Conservation (phyloP, 2,113 vertebrate species). For the Cepphus grylle region DNA sequence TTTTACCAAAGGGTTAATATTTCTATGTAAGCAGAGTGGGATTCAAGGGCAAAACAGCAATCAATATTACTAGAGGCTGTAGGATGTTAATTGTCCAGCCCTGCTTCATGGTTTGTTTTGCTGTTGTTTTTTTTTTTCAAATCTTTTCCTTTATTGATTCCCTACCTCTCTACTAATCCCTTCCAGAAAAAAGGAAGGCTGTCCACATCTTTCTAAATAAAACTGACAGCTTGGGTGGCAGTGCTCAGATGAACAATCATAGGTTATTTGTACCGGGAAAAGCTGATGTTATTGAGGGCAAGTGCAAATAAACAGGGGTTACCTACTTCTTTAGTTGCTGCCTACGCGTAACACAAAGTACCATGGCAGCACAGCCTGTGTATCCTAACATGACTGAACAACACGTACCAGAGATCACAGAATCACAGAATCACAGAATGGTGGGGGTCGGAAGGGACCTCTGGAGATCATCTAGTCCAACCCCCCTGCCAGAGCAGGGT, state of each 20-base stretch:
- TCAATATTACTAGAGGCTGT: conserved; percentile 61
- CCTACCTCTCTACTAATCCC: not conserved
- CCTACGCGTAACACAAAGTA: not conserved
- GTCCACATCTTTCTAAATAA: conserved; percentile 39
- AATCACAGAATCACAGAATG: too few species aligned
- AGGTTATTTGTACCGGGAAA: conserved; percentile 3
- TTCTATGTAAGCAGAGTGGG: not conserved
- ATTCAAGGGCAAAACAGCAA: conserved; percentile 54
- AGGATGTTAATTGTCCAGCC: conserved; percentile 41
- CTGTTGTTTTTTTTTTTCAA: not conserved
- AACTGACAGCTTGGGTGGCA: not conserved
- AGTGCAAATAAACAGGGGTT: conserved; percentile 29
- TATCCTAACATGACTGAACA: not conserved
- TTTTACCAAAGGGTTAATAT: conserved; percentile 33
- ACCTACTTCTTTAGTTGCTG: not conserved
- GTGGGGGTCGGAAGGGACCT: too few species aligned
- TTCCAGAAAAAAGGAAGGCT: conserved; percentile 13
- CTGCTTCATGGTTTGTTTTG: conserved; percentile 27
- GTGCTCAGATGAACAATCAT: conserved; percentile 25
- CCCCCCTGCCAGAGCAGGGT: too few species aligned
- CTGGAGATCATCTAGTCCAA: too few species aligned
- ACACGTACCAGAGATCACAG: not conserved
- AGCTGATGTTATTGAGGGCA: conserved; percentile 20
- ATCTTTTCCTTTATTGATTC: conserved; percentile 52
- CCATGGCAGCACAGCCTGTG: not conserved